Evolutionary conservation across 2,797 vertebrate genomes (phyloP).

Genomic region (Nannoperca australis): DNA sequence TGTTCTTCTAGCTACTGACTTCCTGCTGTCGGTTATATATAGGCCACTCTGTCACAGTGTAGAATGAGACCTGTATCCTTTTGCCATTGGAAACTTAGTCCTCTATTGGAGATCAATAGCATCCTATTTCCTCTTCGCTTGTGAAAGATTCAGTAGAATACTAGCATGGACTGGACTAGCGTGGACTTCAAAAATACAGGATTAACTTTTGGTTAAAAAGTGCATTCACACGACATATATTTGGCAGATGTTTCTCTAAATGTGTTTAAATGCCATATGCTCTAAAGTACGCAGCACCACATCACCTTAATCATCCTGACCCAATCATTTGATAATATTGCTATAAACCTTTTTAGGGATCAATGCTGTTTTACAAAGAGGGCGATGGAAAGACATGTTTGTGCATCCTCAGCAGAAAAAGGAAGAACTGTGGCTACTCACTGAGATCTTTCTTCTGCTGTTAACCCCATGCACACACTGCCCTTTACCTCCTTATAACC

Average conservation of each 20-base stretch:
- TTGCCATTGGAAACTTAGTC: slow-evolving; percentile 69
- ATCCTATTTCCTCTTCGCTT: slow-evolving; percentile 64
- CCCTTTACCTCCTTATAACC: slow-evolving; percentile 70
- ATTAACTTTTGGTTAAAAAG: slow-evolving; percentile 5
- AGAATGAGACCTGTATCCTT: slow-evolving; percentile 62
- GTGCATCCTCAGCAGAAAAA: slow-evolving; percentile 66
- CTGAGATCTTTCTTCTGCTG: slow-evolving; percentile 54
- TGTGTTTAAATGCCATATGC: not conserved
- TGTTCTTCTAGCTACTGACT: slow-evolving; percentile 68
- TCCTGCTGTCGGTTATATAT: slow-evolving; percentile 66
- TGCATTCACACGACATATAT: not conserved
- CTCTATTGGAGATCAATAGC: slow-evolving; percentile 67
- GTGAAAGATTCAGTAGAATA: slow-evolving; percentile 57
- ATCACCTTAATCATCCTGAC: slow-evolving; percentile 17
- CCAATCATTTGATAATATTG: slow-evolving; percentile 37
- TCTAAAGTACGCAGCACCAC: not conserved
- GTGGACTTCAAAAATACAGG: slow-evolving; percentile 27
- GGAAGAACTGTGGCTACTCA: slow-evolving; percentile 37
- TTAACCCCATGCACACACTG: slow-evolving; percentile 23
- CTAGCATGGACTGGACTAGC: slow-evolving; percentile 14
- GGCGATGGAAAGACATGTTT: slow-evolving; percentile 37
- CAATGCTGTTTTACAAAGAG: slow-evolving; percentile 41
- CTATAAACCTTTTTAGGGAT: slow-evolving; percentile 35
- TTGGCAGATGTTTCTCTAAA: not conserved
- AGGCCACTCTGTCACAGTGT: slow-evolving; percentile 70